Percentiles rank a stretch among this genome's conserved stretches.
Conservation (phyloP, 2,888 invertebrate species). For the Pogonocherus hispidulus region DNA sequence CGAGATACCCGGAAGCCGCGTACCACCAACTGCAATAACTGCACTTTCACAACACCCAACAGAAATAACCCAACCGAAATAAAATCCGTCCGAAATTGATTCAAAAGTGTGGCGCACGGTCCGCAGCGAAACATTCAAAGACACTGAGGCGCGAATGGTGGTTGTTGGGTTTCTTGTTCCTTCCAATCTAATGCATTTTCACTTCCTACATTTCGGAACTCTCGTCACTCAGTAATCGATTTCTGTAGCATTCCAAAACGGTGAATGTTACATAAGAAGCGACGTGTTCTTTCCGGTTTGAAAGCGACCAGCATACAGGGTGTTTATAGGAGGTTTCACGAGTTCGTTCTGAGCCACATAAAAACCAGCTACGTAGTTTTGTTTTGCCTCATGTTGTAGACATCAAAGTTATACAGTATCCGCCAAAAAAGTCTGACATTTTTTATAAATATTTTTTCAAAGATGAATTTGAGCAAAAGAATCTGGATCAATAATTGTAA, state of each 20-base stretch:
- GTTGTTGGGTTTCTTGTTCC: slow-evolving; percentile 7
- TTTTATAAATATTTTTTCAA: too few relatives aligned
- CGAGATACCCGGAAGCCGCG: neutral
- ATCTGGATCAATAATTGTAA: too few relatives aligned
- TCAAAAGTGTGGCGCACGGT: neutral
- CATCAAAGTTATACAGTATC: too few relatives aligned
- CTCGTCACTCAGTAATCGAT: slow-evolving; percentile 15
- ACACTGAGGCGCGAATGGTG: slow-evolving; percentile 12
- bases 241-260: slow-evolving; percentile 16
- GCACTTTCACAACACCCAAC: slow-evolving; percentile 14
- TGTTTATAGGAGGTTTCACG: too few relatives aligned
- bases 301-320: slow-evolving; percentile 2
- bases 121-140: neutral
- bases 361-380: too few relatives aligned
- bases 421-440: too few relatives aligned
- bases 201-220: slow-evolving; percentile 30
- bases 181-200: slow-evolving; percentile 21
- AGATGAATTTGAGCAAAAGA: too few relatives aligned
- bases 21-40: neutral
- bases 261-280: slow-evolving; percentile 16
- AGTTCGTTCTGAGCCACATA: too few relatives aligned
- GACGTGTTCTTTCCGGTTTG: slow-evolving; percentile 10
- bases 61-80: slow-evolving; percentile 10
- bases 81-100: neutral
- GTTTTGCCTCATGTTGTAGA: too few relatives aligned